Evolutionary conservation across 2,797 vertebrate genomes (phyloP).

Genomic region (Melanotaenia nigrans): DNA sequence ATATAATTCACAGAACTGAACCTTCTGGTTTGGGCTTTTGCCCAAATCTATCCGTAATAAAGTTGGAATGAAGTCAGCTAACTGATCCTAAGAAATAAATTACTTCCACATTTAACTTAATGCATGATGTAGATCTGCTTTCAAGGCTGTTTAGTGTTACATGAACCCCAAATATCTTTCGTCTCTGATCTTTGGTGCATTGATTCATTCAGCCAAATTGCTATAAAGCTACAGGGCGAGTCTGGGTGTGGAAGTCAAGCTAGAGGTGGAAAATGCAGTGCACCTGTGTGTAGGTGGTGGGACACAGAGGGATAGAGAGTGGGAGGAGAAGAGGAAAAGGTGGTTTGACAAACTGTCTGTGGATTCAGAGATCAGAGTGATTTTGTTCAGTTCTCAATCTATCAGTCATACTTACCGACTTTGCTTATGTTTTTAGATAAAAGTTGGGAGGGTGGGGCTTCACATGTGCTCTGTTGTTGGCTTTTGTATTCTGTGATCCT

Average conservation of each 20-base stretch:
- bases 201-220: constrained; percentile 41
- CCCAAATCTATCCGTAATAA: constrained; percentile 45
- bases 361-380: constrained; percentile 57
- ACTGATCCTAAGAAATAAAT: constrained; percentile 42
- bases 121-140: constrained; percentile 31
- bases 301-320: constrained; percentile 1
- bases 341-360: neutral
- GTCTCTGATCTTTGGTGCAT: constrained; percentile 40
- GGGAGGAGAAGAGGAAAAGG: constrained; percentile 42
- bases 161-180: constrained; percentile 33
- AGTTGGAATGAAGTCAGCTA: constrained; percentile 33
- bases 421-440: constrained; percentile 57
- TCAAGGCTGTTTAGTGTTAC: constrained; percentile 40
- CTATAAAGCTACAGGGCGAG: constrained; percentile 35
- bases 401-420: constrained; percentile 53
- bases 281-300: constrained; percentile 58
- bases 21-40: constrained; percentile 34
- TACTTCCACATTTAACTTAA: constrained; percentile 42
- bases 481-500: constrained; percentile 58
- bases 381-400: constrained; percentile 39
- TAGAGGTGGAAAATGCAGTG: constrained; percentile 24
- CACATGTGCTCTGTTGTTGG: constrained; percentile 60
- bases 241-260: constrained; percentile 30
- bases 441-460: constrained; percentile 58
- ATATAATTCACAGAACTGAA: constrained; percentile 40